phyloP scores from a whole-genome alignment of 2,888 invertebrate genomes.

The Lucinisca nassula region DNA sequence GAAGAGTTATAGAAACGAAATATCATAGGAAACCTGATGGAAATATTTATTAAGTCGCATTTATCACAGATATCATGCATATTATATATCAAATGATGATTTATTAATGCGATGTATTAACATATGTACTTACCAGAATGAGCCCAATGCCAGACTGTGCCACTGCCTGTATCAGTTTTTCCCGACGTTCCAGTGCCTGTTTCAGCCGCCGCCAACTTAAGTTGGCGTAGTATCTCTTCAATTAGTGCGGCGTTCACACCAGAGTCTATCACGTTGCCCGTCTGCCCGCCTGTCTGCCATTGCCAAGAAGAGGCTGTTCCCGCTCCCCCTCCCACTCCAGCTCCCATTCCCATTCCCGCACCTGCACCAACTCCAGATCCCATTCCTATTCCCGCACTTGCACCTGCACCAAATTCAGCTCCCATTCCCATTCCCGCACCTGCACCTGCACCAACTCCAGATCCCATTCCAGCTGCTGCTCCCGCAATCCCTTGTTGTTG shows the following conservation, averaged over 20 bases:
- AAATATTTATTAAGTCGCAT: too few species aligned
- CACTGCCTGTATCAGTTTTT: neutral
- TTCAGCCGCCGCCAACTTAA: neutral
- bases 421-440: neutral
- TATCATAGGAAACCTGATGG: too few species aligned
- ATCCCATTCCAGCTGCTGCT: too few species aligned
- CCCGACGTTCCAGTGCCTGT: neutral
- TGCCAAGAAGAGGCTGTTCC: neutral
- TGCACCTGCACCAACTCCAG: neutral
- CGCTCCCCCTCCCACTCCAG: neutral
- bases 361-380: neutral
- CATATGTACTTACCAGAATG: conserved; percentile 11
- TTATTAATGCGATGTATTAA: neutral
- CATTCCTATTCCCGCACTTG: too few species aligned
- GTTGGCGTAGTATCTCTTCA: conserved; percentile 14
- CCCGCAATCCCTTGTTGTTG: too few species aligned
- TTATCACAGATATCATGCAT: too few species aligned
- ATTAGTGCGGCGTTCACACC: neutral
- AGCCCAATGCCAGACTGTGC: neutral
- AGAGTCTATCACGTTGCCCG: neutral
- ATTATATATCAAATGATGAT: neutral
- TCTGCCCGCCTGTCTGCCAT: neutral
- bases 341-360: neutral
- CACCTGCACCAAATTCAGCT: neutral
- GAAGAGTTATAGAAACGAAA: too few species aligned